Conservation (phyloP, 2,113 vertebrate genomes). For the Loxodonta africana region DNA sequence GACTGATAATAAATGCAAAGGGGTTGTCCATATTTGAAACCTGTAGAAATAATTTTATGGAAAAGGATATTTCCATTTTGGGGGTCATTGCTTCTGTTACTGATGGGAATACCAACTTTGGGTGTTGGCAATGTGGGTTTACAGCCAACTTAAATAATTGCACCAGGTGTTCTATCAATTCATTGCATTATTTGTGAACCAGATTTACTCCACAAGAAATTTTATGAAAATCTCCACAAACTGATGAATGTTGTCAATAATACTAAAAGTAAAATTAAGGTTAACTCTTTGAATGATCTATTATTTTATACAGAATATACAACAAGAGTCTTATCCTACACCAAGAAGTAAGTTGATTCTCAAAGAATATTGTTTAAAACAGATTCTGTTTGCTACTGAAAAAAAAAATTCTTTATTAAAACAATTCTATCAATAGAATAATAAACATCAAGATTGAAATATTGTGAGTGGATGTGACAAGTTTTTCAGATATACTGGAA, state of each 20-base stretch:
- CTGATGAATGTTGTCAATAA: conserved; percentile 29
- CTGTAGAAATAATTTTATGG: not conserved
- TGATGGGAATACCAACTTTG: not conserved
- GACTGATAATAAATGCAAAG: conserved; percentile 19
- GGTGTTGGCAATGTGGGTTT: not conserved
- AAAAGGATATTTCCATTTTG: not conserved
- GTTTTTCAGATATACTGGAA: not conserved
- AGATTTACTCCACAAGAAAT: not conserved
- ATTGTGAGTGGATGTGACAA: not conserved
- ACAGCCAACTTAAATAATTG: not conserved
- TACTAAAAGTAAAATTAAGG: conserved; percentile 47
- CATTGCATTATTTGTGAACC: conserved; percentile 33
- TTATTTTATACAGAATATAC: not conserved
- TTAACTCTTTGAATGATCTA: not conserved
- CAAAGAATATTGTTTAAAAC: not conserved
- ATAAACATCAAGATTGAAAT: not conserved
- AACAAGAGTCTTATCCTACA: not conserved
- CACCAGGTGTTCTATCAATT: not conserved
- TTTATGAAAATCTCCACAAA: conserved; percentile 2
- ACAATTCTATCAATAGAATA: not conserved
- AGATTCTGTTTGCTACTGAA: not conserved
- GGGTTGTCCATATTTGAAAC: not conserved
- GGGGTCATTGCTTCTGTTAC: not conserved
- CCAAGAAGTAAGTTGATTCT: not conserved
- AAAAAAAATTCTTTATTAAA: not conserved